Percentiles rank a stretch among this genome's conserved stretches.
These are phyloP conservation scores for Phortica magna DNA, from an alignment of 2,888 invertebrate genomes.

Conservation along the genomic window DNA sequence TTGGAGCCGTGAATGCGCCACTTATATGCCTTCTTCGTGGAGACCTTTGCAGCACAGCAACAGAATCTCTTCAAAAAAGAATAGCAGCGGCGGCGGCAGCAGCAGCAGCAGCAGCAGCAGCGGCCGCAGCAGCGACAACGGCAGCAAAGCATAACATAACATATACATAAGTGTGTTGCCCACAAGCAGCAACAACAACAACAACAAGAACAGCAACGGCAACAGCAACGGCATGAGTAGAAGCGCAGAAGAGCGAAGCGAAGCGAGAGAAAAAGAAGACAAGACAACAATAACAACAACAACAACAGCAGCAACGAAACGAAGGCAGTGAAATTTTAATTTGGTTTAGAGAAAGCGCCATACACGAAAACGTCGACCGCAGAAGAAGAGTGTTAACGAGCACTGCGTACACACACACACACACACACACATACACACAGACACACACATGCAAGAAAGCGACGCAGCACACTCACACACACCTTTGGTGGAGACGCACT, in stretches of 20 bases:
- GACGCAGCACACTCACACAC: not conserved
- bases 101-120: constrained; percentile 38
- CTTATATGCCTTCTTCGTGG: constrained; percentile 78
- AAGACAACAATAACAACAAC: constrained; percentile 2
- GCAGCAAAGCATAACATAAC: constrained; percentile 24
- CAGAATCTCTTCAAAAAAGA: not conserved
- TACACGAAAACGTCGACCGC: constrained; percentile 30
- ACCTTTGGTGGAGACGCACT: no score
- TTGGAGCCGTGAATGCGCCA: constrained; percentile 77
- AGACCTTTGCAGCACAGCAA: constrained; percentile 51
- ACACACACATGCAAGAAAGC: not conserved
- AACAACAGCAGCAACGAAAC: constrained; percentile 64
- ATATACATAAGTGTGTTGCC: not conserved
- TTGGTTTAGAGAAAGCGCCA: constrained; percentile 30
- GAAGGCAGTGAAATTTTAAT: constrained; percentile 37
- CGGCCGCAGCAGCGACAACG: constrained; percentile 35
- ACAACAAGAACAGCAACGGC: constrained; percentile 25
- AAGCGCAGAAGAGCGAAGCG: constrained; percentile 51
- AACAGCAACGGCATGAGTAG: constrained; percentile 27
- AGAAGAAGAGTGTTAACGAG: constrained; percentile 18
- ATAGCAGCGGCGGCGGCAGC: constrained; percentile 53
- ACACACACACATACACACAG: not conserved
- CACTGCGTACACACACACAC: not conserved
- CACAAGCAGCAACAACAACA: constrained; percentile 30
- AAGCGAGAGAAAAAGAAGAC: constrained; percentile 38